Conservation (phyloP, 2,888 invertebrate species). For the Seira musarum region DNA sequence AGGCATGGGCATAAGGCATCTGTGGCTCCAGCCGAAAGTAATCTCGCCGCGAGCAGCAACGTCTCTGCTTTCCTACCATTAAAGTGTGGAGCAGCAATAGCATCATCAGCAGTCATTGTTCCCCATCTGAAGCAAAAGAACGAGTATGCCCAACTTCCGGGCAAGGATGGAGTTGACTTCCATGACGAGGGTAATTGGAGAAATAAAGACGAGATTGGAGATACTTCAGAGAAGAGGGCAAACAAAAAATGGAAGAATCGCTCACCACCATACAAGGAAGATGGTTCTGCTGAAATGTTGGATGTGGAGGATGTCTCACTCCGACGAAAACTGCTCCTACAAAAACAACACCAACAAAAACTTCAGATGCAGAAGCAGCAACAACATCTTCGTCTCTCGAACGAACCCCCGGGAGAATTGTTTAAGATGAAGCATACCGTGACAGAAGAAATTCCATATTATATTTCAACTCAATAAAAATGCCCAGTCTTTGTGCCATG, state of each 20-base stretch:
- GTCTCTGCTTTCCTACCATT: slow-evolving; percentile 40
- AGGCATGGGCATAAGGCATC: slow-evolving; percentile 17
- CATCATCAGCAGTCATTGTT: slow-evolving; percentile 42
- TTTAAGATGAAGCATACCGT: slow-evolving; percentile 55
- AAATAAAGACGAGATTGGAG: slow-evolving; percentile 34
- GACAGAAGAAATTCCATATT: slow-evolving; percentile 54
- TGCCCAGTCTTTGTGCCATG: too few relatives aligned
- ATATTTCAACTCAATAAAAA: slow-evolving; percentile 50
- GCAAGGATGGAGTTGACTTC: slow-evolving; percentile 42
- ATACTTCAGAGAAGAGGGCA: slow-evolving; percentile 8
- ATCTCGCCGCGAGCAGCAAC: slow-evolving; percentile 18
- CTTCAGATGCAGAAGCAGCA: slow-evolving; percentile 47
- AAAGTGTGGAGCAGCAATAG: slow-evolving; percentile 35
- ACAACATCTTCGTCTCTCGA: slow-evolving; percentile 40
- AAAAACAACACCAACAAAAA: slow-evolving; percentile 54
- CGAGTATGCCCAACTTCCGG: slow-evolving; percentile 53
- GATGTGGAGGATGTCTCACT: slow-evolving; percentile 39
- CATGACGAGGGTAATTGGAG: slow-evolving; percentile 33
- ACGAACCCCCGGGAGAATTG: slow-evolving; percentile 53
- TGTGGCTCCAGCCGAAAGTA: slow-evolving; percentile 51
- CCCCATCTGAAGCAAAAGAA: slow-evolving; percentile 42
- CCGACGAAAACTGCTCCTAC: slow-evolving; percentile 52
- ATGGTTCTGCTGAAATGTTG: not conserved
- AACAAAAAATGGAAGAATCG: slow-evolving; percentile 35
- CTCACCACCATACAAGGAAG: slow-evolving; percentile 23